A percentile compares a stretch with the other conserved stretches of the same genome.
phyloP scores from a whole-genome alignment of 2,888 invertebrate genomes.

The Isoperla grammatica region DNA sequence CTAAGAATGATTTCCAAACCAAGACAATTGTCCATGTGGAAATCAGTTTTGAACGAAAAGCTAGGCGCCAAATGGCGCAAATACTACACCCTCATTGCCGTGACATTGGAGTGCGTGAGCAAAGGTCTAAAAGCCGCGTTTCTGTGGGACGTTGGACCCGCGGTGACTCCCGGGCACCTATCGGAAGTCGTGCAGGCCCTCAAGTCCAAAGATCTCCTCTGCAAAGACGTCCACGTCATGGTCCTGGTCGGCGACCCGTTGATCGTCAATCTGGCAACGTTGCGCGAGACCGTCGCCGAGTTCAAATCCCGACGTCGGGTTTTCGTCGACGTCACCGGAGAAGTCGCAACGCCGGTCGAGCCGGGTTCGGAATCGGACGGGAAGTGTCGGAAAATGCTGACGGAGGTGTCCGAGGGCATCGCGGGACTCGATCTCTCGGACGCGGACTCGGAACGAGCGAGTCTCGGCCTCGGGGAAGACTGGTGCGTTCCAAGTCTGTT shows the following conservation, averaged over 20 bases:
- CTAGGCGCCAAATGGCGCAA: constrained; percentile 15
- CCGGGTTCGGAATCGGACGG: neutral
- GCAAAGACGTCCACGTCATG: constrained; percentile 29
- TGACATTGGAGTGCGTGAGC: constrained; percentile 33
- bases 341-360: neutral
- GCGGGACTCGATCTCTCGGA: too few species aligned
- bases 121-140: constrained; percentile 36
- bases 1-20: too few species aligned
- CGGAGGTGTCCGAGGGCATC: neutral
- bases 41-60: neutral
- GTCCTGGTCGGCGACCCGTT: constrained; percentile 32
- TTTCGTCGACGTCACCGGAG: neutral
- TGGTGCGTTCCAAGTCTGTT: constrained; percentile 38
- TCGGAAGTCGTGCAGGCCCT: constrained; percentile 29
- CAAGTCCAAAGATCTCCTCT: constrained; percentile 29
- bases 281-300: neutral
- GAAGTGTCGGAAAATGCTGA: neutral
- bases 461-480: constrained; percentile 16
- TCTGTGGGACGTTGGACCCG: constrained; percentile 36
- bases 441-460: neutral
- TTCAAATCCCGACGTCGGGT: neutral
- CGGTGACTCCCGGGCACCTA: constrained; percentile 26
- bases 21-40: neutral
- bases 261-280: constrained; percentile 29
- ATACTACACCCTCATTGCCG: constrained; percentile 18